Conservation (phyloP, 1,140 invertebrate genomes). For the Rhysida immarginata region DNA sequence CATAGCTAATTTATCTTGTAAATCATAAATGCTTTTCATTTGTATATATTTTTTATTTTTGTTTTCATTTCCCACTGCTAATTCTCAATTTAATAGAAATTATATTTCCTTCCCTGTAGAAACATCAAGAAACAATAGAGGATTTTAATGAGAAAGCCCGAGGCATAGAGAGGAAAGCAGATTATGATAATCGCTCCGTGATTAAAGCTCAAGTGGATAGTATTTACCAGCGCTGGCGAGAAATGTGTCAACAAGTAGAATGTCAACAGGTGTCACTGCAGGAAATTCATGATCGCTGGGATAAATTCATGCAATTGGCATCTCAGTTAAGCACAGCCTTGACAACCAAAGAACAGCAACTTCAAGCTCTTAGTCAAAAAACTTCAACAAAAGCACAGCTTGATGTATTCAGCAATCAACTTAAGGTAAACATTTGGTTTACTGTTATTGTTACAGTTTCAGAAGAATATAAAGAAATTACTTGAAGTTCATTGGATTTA, state of each 20-base stretch:
- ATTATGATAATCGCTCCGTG: constrained; percentile 39
- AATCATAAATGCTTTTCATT: too few species aligned
- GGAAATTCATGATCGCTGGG: constrained; percentile 54
- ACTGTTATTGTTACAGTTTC: neutral
- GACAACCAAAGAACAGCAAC: neutral
- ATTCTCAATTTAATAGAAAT: too few species aligned
- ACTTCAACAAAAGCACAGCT: neutral
- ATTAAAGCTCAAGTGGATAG: constrained; percentile 44
- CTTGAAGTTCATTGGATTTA: neutral
- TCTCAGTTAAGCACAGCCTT: neutral
- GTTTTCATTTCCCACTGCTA: too few species aligned
- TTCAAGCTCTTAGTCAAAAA: neutral
- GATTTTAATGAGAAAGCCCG: constrained; percentile 46
- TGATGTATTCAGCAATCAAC: neutral
- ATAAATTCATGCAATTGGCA: constrained; percentile 28
- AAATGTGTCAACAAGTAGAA: constrained; percentile 50
- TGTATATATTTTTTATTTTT: too few species aligned
- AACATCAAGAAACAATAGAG: constrained; percentile 43
- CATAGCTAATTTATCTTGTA: too few species aligned
- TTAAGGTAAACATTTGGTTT: neutral
- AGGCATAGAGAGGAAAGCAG: constrained; percentile 45
- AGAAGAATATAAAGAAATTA: neutral
- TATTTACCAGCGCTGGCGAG: constrained; percentile 55
- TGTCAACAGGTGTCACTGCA: constrained; percentile 43
- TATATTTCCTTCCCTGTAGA: constrained; percentile 30